These are phyloP conservation scores for Anagrus nilaparvatae DNA, from an alignment of 1,140 invertebrate genomes.

Conservation along the genomic window DNA sequence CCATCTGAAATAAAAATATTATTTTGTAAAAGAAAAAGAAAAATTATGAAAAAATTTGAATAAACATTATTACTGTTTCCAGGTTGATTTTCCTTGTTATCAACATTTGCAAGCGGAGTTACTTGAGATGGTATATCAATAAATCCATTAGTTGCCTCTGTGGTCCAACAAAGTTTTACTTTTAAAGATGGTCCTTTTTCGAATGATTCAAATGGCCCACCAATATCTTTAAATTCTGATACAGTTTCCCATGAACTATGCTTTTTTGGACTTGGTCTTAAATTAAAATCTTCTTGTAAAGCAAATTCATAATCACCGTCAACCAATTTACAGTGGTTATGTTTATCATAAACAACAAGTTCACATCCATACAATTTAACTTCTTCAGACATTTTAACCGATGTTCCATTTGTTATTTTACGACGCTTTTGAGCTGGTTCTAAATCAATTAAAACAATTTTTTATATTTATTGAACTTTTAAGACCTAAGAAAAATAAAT, in stretches of 20 bases:
- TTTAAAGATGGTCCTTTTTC: constrained; percentile 71
- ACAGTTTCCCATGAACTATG: constrained; percentile 74
- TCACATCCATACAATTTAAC: constrained; percentile 70
- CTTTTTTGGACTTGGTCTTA: constrained; percentile 51
- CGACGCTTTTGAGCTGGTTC: constrained; percentile 53
- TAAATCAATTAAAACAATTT: constrained; percentile 19
- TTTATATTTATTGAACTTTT: background rate
- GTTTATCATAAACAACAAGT: constrained; percentile 82
- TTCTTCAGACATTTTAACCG: constrained; percentile 42
- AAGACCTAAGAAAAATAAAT: background rate
- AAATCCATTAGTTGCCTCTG: constrained; percentile 55
- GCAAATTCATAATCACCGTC: constrained; percentile 86
- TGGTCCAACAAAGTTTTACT: constrained; percentile 73
- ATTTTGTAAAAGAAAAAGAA: background rate
- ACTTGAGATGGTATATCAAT: constrained; percentile 52
- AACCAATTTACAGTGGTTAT: constrained; percentile 71
- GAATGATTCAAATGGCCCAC: constrained; percentile 57
- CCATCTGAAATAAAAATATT: constrained; percentile 26
- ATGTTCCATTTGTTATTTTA: constrained; percentile 41
- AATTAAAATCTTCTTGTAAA: constrained; percentile 57
- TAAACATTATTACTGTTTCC: constrained; percentile 33
- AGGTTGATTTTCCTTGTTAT: constrained; percentile 53
- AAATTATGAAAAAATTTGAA: background rate
- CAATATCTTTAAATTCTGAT: constrained; percentile 56
- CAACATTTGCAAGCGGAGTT: constrained; percentile 42